Base-by-base conservation (phyloP, 2,113 vertebrate species). In the Hirundichthys speculiger region DNA sequence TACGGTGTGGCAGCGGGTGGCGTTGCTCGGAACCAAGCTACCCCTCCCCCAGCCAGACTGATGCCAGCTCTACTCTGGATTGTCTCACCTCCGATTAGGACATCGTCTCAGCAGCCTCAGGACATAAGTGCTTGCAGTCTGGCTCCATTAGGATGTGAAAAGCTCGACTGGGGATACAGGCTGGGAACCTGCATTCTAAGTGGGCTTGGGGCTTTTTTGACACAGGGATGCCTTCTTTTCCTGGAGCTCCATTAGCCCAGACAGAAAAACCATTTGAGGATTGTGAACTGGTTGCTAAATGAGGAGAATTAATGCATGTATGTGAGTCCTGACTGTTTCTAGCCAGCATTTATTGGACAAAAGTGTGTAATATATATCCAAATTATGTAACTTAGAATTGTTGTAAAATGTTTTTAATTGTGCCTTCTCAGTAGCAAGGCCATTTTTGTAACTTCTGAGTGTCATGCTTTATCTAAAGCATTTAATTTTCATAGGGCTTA, bases 71-170 rank as follows among this genome's bases (percentile, higher is more conserved):
- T n/a, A 41, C 25, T n/a, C 63, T 77, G 68, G 73, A 82, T 69
- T 13, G 43, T 69, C 73, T 78, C 43, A 5, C 24, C 20, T 25
- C 62, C 54, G 72, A 86, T 90, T 86, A 88, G 85, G 85, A 85
- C 77, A 73, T 83, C 34, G 61, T 52, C 77, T 80, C 80, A 77
- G 60, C 71, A 27, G 78, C 64, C 74, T 79, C 53, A 85, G 78
- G 77, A 82, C 69, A 67, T 50, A 62, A 73, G 76, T 47, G 55
- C 59, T 78, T 53, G 47, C 69, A 80, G 64, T 43, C 75, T 72
- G 74, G 60, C 72, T 69, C 73, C 30, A 49, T 73, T 69, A 79
- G 56, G 67, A 70, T 69, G 24, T 63, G 61, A 27, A 52, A 46
- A 57, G 52, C 40, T 49, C 40, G 22, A 55, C 38, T 46, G 68